These are phyloP conservation scores for Kryptolebias ocellatus DNA, from an alignment of 2,797 vertebrate genomes.

Conservation along the genomic window DNA sequence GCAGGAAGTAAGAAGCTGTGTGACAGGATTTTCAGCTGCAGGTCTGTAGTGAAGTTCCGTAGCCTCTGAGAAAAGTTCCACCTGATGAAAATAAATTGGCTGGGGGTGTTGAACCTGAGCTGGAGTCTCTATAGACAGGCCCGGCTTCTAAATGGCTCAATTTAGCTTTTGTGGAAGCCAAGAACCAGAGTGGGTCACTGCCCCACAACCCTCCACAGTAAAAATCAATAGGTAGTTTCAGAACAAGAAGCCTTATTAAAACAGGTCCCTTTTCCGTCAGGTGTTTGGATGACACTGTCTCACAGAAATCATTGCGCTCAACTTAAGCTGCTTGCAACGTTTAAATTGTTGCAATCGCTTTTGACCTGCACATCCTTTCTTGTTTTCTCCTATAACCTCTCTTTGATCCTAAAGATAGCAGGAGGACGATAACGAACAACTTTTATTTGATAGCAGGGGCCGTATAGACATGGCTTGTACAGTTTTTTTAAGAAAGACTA, in stretches of 20 bases:
- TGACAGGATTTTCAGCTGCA: slow-evolving; percentile 44
- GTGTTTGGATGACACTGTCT: slow-evolving; percentile 74
- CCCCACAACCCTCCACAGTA: slow-evolving; percentile 71
- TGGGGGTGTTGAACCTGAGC: slow-evolving; percentile 60
- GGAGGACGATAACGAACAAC: slow-evolving; percentile 51
- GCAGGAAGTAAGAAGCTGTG: slow-evolving; percentile 53
- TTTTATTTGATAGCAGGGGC: slow-evolving; percentile 34
- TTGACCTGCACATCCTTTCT: slow-evolving; percentile 64
- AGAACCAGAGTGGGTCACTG: slow-evolving; percentile 72
- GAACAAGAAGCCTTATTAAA: slow-evolving; percentile 84
- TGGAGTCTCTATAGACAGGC: slow-evolving; percentile 70
- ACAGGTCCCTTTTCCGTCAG: slow-evolving; percentile 66
- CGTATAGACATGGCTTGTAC: slow-evolving; percentile 25
- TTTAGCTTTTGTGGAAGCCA: slow-evolving; percentile 78
- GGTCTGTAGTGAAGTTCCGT: slow-evolving; percentile 58
- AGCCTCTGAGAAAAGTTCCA: slow-evolving; percentile 67
- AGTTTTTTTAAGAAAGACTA: slow-evolving; percentile 17
- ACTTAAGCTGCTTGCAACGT: slow-evolving; percentile 65
- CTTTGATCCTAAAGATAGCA: slow-evolving; percentile 60
- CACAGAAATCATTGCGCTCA: slow-evolving; percentile 73
- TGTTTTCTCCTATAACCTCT: slow-evolving; percentile 55
- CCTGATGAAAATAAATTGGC: slow-evolving; percentile 80
- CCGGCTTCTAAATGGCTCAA: slow-evolving; percentile 83
- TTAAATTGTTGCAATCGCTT: slow-evolving; percentile 73
- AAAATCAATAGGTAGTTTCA: slow-evolving; percentile 87